phyloP scores from a whole-genome alignment of 2,113 vertebrate species.

The Piaya cayana region DNA sequence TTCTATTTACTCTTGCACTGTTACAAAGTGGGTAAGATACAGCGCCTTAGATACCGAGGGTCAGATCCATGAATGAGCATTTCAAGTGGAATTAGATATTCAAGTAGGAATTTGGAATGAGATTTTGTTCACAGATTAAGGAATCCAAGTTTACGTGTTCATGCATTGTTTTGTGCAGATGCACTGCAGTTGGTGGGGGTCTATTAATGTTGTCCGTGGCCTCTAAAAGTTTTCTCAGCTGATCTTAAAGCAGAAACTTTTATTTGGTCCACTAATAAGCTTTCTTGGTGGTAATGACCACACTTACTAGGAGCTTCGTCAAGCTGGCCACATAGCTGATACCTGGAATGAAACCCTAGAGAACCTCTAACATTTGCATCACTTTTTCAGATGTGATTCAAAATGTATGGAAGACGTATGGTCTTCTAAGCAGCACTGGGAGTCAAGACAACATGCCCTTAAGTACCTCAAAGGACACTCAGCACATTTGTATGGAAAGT shows the following conservation, averaged over 20 bases:
- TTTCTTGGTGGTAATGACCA: background rate
- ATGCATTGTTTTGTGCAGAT: background rate
- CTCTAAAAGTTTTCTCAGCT: background rate
- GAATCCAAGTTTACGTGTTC: background rate
- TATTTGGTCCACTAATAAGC: background rate
- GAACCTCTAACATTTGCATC: background rate
- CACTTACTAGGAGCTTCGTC: background rate
- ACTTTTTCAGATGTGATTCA: background rate
- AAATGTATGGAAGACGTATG: background rate
- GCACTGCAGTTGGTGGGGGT: background rate
- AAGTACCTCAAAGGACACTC: background rate
- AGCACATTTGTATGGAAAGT: background rate
- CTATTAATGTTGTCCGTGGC: background rate
- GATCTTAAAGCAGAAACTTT: background rate
- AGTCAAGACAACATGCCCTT: background rate
- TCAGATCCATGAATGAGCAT: background rate
- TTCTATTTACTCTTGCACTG: slow-evolving; percentile 38
- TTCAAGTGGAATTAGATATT: slow-evolving; percentile 47
- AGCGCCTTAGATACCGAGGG: background rate
- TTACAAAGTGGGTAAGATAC: background rate
- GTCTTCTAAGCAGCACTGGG: background rate
- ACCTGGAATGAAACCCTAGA: background rate
- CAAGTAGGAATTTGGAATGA: slow-evolving; percentile 8
- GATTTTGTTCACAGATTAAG: slow-evolving; percentile 7
- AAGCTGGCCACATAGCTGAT: background rate